phyloP scores from a whole-genome alignment of 2,888 invertebrate species.

The Andrena haemorrhoa region DNA sequence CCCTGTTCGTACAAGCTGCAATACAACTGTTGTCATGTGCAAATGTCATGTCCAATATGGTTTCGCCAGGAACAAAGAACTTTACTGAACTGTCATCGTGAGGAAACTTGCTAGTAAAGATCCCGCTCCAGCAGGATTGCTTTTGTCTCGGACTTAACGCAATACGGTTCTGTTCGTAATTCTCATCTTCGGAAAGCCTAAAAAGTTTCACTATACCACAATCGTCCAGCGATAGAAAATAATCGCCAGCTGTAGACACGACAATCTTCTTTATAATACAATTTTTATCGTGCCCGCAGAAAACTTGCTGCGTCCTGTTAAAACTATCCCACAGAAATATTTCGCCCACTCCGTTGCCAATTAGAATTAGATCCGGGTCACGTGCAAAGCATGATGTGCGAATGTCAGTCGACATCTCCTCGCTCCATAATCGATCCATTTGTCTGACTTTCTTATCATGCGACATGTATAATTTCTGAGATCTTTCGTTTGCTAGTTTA shows the following conservation, averaged over 20 bases:
- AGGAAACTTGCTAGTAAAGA: slow-evolving; percentile 67
- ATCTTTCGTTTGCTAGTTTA: slow-evolving; percentile 85
- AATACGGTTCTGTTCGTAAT: slow-evolving; percentile 48
- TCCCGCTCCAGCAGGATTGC: slow-evolving; percentile 76
- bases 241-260: slow-evolving; percentile 85
- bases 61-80: slow-evolving; percentile 71
- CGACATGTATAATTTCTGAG: slow-evolving; percentile 87
- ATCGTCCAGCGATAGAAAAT: slow-evolving; percentile 87
- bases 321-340: slow-evolving; percentile 87
- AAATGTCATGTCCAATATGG: slow-evolving; percentile 77
- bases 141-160: slow-evolving; percentile 79
- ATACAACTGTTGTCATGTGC: slow-evolving; percentile 71
- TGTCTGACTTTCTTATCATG: slow-evolving; percentile 85
- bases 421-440: slow-evolving; percentile 84
- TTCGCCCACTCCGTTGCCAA: slow-evolving; percentile 85
- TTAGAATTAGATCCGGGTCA: slow-evolving; percentile 84
- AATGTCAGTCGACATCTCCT: slow-evolving; percentile 87
- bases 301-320: slow-evolving; percentile 86
- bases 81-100: slow-evolving; percentile 76
- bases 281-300: slow-evolving; percentile 71
- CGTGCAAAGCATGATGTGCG: slow-evolving; percentile 87
- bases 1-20: slow-evolving; percentile 78
- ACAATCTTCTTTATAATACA: slow-evolving; percentile 83
- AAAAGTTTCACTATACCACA: slow-evolving; percentile 87
- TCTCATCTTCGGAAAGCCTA: slow-evolving; percentile 66